These are phyloP conservation scores for Physeter macrocephalus DNA, from an alignment of 2,113 vertebrate genomes.

Conservation along the genomic window DNA sequence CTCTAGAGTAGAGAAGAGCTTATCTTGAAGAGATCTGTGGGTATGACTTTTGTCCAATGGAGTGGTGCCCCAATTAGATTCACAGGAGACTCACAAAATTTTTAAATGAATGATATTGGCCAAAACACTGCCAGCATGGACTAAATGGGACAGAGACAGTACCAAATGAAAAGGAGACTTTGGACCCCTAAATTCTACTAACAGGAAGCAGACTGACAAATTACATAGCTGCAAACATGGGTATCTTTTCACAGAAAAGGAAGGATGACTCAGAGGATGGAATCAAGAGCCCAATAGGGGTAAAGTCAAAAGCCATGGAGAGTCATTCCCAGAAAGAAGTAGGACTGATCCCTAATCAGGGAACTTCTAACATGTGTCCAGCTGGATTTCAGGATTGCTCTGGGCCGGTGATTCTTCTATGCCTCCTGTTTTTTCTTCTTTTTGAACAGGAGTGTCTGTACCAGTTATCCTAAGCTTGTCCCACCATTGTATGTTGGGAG, in stretches of 20 bases:
- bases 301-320: not conserved
- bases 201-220: not conserved
- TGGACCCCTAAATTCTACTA: not conserved
- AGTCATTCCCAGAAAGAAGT: not conserved
- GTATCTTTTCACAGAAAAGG: not conserved
- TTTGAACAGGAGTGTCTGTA: not conserved
- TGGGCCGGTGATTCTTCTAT: not conserved
- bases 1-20: not conserved
- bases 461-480: not conserved
- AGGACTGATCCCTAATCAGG: not conserved
- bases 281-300: not conserved
- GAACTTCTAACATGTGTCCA: not conserved
- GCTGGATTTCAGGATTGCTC: not conserved
- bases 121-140: not conserved
- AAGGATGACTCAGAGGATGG: not conserved
- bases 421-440: not conserved
- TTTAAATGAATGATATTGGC: not conserved
- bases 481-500: not conserved
- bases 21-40: not conserved
- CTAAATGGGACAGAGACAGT: not conserved
- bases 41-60: not conserved
- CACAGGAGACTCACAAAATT: not conserved
- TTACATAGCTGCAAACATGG: not conserved
- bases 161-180: not conserved
- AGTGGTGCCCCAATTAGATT: not conserved